phyloP scores from a whole-genome alignment of 92 coral and sea anemone species.

The Epizoanthus scotinus region DNA sequence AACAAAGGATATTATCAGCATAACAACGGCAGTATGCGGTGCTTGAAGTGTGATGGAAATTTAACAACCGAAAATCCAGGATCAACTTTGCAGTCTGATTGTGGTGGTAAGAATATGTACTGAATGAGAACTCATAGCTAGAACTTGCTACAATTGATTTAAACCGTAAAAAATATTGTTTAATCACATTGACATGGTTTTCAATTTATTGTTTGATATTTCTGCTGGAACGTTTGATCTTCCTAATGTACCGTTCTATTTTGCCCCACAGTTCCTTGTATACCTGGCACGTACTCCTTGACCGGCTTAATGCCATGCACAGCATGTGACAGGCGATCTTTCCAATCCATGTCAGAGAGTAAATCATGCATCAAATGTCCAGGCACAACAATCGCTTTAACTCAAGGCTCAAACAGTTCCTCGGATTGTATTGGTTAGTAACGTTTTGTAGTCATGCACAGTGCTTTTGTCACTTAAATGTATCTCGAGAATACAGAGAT shows the following conservation, averaged over 20 bases:
- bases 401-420: slow-evolving; percentile 57
- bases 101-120: neutral
- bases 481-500: too few relatives aligned
- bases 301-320: slow-evolving; percentile 69
- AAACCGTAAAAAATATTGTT: too few relatives aligned
- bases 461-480: too few relatives aligned
- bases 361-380: slow-evolving; percentile 63
- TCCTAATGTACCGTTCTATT: neutral
- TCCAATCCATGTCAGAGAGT: slow-evolving; percentile 64
- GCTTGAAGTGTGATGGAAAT: neutral
- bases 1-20: neutral
- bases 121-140: too few relatives aligned
- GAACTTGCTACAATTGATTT: too few relatives aligned
- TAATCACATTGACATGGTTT: too few relatives aligned
- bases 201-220: too few relatives aligned
- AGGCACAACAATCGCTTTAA: slow-evolving; percentile 59
- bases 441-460: too few relatives aligned
- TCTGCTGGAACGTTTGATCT: neutral
- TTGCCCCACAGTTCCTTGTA: slow-evolving; percentile 43
- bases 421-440: slow-evolving; percentile 62
- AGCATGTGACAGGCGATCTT: slow-evolving; percentile 64
- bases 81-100: neutral
- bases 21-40: neutral
- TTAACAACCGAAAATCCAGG: neutral
- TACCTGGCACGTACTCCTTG: slow-evolving; percentile 66